Evolutionary conservation across 2,888 invertebrate genomes (phyloP), one percentile per base, ranked within the genome.

Genomic region (Copidosoma aretas): DNA sequence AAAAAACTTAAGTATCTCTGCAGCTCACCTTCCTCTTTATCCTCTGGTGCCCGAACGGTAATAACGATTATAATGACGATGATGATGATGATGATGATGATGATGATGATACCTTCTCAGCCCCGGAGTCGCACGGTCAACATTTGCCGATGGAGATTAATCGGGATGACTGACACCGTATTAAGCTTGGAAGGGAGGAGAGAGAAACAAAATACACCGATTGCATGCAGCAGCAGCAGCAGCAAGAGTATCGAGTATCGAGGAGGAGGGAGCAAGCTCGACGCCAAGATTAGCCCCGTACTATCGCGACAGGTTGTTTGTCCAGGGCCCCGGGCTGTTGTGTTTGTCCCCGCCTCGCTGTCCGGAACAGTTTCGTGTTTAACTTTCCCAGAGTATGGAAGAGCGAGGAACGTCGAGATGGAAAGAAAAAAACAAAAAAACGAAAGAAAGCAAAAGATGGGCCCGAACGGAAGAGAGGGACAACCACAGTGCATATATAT

Each of bases 231-330:
- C 32, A 32, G 32, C 12, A 32, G 32, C 8, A 32, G 32, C n/a
- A n/a, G n/a, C n/a, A n/a, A n/a, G n/a, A n/a, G 32, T 32, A 32
- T 32, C 32, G 32, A 8, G 32, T 32, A 8, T 46, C 43, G 43
- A 2, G 15, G 8, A 12, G 17, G 43, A 12, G 17, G 43, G 12
- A 46, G 17, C 17, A 3, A 17, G 15, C 32, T 59, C 52, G 64
- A 68, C 64, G 52, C 52, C 64, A 61, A 64, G 64, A 69, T 64
- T 52, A 60, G 57, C 57, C 25, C 68, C 79, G 81, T 78, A 80
- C 79, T 81, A 82, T 82, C 81, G 72, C 80, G 79, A 80, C 82
- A 80, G 81, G 80, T 81, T 82, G 80, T 82, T 82, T 82, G 78
- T 79, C 77, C 74, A 60, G 21, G 60, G 22, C 54, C 43, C 10